Conservation (phyloP, 2,113 vertebrate species). For the Nansenia antarctica region DNA sequence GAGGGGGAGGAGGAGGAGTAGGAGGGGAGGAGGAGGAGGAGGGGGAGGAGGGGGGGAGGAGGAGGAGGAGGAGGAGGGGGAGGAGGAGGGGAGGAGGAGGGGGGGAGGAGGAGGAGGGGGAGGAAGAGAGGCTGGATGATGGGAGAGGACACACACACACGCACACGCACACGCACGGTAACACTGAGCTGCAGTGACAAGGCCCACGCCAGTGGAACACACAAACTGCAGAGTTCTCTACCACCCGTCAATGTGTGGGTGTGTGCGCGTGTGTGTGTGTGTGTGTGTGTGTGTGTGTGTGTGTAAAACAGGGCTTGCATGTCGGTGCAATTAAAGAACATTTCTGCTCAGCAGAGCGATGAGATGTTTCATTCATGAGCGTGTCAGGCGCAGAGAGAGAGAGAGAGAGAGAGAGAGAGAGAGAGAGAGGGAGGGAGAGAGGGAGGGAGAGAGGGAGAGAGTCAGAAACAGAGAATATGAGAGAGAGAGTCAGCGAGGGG, state of each 20-base stretch:
- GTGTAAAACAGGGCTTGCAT: slow-evolving; percentile 42
- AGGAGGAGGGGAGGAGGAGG: too few species aligned
- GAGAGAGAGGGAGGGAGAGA: slow-evolving; percentile 20
- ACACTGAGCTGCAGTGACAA: slow-evolving; percentile 62
- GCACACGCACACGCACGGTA: slow-evolving; percentile 3
- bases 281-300: slow-evolving; percentile 27
- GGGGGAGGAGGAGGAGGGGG: too few species aligned
- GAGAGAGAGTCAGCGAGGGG: too few species aligned
- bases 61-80: too few species aligned
- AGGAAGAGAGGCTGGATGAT: slow-evolving; percentile 14
- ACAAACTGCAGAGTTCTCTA: slow-evolving; percentile 16
- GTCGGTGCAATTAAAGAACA: slow-evolving; percentile 67
- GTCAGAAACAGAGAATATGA: too few species aligned
- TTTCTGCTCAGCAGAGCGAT: slow-evolving; percentile 69
- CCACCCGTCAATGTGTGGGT: slow-evolving; percentile 34
- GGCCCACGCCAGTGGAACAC: slow-evolving; percentile 53
- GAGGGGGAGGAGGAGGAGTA: slow-evolving; percentile 35
- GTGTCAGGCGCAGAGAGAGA: slow-evolving; percentile 21
- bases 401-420: slow-evolving; percentile 16
- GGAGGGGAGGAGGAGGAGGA: slow-evolving; percentile 50
- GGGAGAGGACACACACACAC: neutral
- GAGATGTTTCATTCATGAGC: slow-evolving; percentile 73
- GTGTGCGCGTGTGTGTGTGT: slow-evolving; percentile 18
- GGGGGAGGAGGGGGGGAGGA: too few species aligned
- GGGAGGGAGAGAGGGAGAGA: slow-evolving; percentile 34